phyloP scores from a whole-genome alignment of 2,113 vertebrate species.

The Jacana jacana region DNA sequence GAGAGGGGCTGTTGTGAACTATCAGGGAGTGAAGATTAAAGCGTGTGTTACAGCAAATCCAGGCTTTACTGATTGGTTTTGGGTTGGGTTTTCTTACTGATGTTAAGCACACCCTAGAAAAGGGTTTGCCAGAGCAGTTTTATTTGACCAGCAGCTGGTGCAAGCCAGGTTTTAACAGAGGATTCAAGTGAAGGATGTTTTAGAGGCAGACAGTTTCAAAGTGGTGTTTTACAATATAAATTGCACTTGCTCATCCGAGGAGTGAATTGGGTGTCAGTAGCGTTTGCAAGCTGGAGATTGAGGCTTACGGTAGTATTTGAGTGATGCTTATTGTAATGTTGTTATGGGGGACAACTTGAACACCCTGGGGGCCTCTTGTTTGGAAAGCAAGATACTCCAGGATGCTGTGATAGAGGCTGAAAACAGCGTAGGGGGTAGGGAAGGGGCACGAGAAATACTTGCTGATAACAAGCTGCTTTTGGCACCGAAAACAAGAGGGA shows the following conservation, averaged over 20 bases:
- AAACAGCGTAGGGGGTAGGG: background rate
- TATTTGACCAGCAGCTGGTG: background rate
- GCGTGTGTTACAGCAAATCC: background rate
- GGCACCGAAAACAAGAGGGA: background rate
- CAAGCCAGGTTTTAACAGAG: background rate
- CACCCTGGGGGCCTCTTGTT: background rate
- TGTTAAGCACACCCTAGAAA: background rate
- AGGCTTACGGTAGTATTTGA: background rate
- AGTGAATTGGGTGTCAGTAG: background rate
- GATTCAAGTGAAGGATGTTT: background rate
- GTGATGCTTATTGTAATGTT: background rate
- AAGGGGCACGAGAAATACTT: background rate
- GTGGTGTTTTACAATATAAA: background rate
- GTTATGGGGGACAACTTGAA: background rate
- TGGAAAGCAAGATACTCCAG: background rate
- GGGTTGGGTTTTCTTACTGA: too few relatives aligned
- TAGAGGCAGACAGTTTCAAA: slow-evolving; percentile 5
- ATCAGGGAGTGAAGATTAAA: background rate
- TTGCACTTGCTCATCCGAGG: background rate
- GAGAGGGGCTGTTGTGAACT: background rate
- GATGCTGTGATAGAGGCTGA: background rate
- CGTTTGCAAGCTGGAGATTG: background rate
- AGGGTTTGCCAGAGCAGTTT: background rate
- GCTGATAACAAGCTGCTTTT: background rate
- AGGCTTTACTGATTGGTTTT: background rate